phyloP scores from a whole-genome alignment of 2,113 vertebrate genomes.

The Tachuris rubrigastra region DNA sequence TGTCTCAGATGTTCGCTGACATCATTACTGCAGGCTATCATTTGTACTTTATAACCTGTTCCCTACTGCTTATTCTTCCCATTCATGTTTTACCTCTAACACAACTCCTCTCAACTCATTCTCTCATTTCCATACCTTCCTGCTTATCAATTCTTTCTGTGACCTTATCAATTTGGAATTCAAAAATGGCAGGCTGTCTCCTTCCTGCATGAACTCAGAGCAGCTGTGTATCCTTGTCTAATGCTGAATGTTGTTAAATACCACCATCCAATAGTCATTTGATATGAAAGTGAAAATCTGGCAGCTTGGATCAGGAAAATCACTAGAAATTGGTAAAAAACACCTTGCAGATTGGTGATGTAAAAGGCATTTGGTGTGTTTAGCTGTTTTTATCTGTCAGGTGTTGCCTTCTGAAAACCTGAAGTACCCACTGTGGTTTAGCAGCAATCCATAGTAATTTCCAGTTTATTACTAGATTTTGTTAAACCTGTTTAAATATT shows the following conservation, averaged over 20 bases:
- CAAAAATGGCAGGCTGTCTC: neutral
- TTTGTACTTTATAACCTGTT: neutral
- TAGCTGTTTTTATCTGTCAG: neutral
- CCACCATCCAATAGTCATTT: neutral
- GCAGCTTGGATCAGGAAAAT: neutral
- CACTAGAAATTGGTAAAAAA: neutral
- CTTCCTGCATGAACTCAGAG: neutral
- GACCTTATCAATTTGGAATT: neutral
- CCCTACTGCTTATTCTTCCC: neutral
- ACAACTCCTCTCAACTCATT: neutral
- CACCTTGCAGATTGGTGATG: neutral
- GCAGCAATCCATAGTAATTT: neutral
- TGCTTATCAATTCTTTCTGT: neutral
- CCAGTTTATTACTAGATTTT: neutral
- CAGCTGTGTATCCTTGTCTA: neutral
- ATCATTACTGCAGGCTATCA: neutral
- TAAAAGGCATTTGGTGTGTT: neutral
- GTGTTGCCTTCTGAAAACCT: neutral
- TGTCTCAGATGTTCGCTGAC: accelerated
- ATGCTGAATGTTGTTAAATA: neutral
- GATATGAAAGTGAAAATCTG: neutral
- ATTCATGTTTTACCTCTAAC: neutral
- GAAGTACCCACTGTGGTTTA: neutral
- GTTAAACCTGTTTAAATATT: neutral
- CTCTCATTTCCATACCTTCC: neutral